Percentiles rank a stretch among this genome's conserved stretches.
These are phyloP conservation scores for Phylloscopus trochiloides DNA, from an alignment of 2,113 vertebrate genomes.

Conservation along the genomic window DNA sequence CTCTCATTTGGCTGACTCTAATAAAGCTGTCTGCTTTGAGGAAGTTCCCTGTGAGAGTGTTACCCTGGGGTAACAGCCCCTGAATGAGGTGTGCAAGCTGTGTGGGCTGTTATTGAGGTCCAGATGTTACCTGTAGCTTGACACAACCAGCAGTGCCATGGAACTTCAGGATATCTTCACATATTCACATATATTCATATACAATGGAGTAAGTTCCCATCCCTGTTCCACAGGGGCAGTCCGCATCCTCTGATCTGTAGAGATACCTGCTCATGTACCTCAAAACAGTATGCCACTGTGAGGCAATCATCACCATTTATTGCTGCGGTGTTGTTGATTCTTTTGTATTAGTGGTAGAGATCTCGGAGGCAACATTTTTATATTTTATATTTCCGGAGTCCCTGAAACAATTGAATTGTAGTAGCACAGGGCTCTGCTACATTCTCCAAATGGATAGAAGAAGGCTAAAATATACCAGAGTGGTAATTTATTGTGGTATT, in stretches of 20 bases:
- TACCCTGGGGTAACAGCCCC: background rate
- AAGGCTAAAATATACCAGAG: background rate
- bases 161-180: background rate
- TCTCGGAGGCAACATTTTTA: background rate
- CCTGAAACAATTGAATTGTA: background rate
- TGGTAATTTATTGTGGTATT: constrained; percentile 39
- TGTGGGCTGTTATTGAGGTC: background rate
- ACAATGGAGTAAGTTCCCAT: background rate
- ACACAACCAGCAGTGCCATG: background rate
- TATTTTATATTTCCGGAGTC: background rate
- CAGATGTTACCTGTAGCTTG: background rate
- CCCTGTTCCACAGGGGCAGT: background rate
- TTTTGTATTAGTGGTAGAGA: background rate
- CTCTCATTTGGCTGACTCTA: background rate
- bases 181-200: fast-evolving
- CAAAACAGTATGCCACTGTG: background rate
- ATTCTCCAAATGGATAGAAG: background rate
- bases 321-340: background rate
- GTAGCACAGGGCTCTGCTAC: background rate
- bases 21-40: background rate
- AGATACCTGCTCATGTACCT: background rate
- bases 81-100: background rate
- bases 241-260: background rate
- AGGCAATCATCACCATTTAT: background rate
- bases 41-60: background rate